These are phyloP conservation scores for Caenorhabditis macrosperma DNA, from an alignment of 2,888 invertebrate species.

Conservation along the genomic window DNA sequence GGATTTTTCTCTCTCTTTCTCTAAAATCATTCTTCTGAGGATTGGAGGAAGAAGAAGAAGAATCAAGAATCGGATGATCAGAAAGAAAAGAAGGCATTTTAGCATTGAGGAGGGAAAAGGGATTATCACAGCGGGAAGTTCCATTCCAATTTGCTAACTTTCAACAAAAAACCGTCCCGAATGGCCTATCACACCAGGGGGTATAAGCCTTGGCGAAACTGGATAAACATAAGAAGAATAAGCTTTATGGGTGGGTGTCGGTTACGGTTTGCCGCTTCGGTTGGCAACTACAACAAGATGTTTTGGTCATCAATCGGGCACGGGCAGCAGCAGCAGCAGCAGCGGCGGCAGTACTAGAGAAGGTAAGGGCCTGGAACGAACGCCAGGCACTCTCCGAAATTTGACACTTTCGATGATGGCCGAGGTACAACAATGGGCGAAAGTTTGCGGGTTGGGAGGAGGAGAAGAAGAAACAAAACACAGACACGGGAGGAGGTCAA, in stretches of 20 bases:
- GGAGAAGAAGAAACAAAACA: conserved; percentile 1
- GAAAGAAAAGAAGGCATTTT: conserved; percentile 21
- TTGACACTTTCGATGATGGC: conserved; percentile 47
- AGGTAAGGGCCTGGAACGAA: conserved; percentile 54
- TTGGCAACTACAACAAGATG: conserved; percentile 41
- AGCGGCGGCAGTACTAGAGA: conserved; percentile 55
- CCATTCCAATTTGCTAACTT: conserved; percentile 30
- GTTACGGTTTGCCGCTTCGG: conserved; percentile 58
- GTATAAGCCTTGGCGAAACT: conserved; percentile 41
- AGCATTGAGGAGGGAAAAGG: conserved; percentile 22
- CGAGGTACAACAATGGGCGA: conserved; percentile 30
- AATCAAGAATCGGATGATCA: not conserved
- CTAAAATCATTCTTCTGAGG: not conserved
- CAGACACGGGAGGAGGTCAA: not conserved
- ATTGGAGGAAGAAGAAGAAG: conserved; percentile 10
- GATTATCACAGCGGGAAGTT: conserved; percentile 52
- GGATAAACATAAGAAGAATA: conserved; percentile 15
- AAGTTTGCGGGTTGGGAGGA: conserved; percentile 26
- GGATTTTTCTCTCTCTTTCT: not conserved
- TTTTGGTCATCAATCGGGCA: conserved; percentile 34
- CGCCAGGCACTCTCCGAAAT: conserved; percentile 17
- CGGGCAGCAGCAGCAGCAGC: no score
- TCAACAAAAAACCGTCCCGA: conserved; percentile 14
- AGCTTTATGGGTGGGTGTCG: conserved; percentile 51
- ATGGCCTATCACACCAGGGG: no score